Conservation (phyloP, 2,888 invertebrate species). For the Diloba caeruleocephala region DNA sequence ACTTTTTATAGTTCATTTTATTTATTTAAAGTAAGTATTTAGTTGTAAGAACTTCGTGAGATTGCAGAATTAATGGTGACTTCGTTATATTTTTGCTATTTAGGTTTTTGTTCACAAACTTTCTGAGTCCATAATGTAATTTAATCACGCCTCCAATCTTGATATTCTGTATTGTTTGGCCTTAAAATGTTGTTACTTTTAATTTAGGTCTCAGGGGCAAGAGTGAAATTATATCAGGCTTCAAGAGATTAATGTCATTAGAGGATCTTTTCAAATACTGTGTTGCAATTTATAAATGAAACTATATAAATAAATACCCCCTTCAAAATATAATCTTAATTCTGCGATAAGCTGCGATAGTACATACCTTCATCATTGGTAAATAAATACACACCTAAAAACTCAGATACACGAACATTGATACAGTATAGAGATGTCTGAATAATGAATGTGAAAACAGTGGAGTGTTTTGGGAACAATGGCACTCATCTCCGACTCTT, state of each 20-base stretch:
- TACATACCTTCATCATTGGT: no score
- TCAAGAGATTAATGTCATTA: not conserved
- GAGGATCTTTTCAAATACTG: no score
- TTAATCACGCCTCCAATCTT: constrained; percentile 23
- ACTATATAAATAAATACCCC: no score
- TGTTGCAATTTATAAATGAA: no score
- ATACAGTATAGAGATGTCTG: constrained; percentile 12
- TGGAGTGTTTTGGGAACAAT: constrained; percentile 29
- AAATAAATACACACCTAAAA: no score
- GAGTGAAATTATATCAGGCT: not conserved
- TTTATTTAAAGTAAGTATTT: constrained; percentile 26
- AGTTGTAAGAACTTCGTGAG: constrained; percentile 41
- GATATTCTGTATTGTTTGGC: constrained; percentile 20
- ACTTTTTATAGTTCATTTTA: constrained; percentile 17
- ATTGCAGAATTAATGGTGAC: constrained; percentile 42
- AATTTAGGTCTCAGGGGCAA: constrained; percentile 14
- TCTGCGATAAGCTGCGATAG: no score
- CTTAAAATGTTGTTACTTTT: constrained; percentile 11
- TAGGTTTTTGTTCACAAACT: constrained; percentile 24
- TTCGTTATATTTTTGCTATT: constrained; percentile 27
- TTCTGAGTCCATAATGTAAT: constrained; percentile 24
- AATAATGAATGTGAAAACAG: constrained; percentile 30
- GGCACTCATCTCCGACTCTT: constrained; percentile 28
- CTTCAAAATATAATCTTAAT: no score
- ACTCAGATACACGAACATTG: no score